phyloP scores from a whole-genome alignment of 2,113 vertebrate species.

The Cyanoderma ruficeps region DNA sequence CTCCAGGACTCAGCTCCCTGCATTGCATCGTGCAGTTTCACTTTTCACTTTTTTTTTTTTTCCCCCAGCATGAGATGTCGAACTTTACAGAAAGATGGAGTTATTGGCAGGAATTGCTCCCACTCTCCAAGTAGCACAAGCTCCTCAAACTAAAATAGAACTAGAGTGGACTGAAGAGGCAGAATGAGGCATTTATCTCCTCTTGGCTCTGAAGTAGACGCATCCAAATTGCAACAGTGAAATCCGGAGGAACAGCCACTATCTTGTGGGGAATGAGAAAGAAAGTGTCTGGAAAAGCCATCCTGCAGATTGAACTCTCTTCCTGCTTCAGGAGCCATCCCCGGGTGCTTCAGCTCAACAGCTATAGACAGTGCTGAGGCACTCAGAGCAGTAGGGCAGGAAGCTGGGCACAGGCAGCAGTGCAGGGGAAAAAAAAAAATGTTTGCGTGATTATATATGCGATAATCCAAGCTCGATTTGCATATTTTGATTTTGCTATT shows the following conservation, averaged over 20 bases:
- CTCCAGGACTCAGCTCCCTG: background rate
- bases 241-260: slow-evolving; percentile 41
- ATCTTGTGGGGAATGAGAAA: slow-evolving; percentile 48
- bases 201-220: slow-evolving; percentile 19
- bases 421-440: background rate
- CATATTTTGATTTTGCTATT: slow-evolving; percentile 64
- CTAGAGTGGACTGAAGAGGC: slow-evolving; percentile 65
- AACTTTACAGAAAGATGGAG: slow-evolving; percentile 15
- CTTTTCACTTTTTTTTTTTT: background rate
- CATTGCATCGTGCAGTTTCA: background rate
- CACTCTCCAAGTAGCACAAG: background rate
- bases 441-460: slow-evolving; percentile 35
- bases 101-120: background rate
- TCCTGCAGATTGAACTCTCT: slow-evolving; percentile 49
- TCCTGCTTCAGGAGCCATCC: slow-evolving; percentile 65
- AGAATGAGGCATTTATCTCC: slow-evolving; percentile 54
- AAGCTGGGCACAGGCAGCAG: slow-evolving; percentile 47
- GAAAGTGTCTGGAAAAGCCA: slow-evolving; percentile 52
- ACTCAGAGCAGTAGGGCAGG: slow-evolving; percentile 60
- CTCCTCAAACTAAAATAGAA: slow-evolving; percentile 64
- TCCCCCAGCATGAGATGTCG: background rate
- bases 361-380: slow-evolving; percentile 17
- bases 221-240: slow-evolving; percentile 33
- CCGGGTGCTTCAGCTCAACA: slow-evolving; percentile 66
- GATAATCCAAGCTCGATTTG: background rate